A percentile compares a stretch with the other conserved stretches of the same genome.
Conservation (phyloP, 2,888 invertebrate genomes). For the Lacanobia oleracea region DNA sequence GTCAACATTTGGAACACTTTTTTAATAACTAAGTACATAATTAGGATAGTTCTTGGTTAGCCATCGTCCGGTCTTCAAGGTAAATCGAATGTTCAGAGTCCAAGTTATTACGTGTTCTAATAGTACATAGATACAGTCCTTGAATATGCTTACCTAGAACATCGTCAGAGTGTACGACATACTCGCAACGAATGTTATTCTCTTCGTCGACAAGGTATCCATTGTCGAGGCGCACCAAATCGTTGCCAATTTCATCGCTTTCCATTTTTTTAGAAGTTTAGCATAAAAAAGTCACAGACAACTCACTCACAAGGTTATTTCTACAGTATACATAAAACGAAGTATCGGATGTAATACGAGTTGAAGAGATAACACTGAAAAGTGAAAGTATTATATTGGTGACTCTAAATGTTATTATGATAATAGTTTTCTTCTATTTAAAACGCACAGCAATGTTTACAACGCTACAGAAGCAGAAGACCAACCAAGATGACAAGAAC, state of each 20-base stretch:
- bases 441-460: conserved; percentile 25
- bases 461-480: conserved; percentile 5
- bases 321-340: not conserved
- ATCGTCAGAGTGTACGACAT: conserved; percentile 87
- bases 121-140: conserved; percentile 9
- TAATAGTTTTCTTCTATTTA: not conserved
- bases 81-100: conserved; percentile 1
- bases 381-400: not conserved
- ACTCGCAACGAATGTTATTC: conserved; percentile 73
- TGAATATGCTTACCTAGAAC: conserved; percentile 80
- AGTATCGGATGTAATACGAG: not conserved
- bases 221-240: conserved; percentile 85
- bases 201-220: conserved; percentile 87
- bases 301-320: conserved; percentile 38
- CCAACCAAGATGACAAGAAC: no score
- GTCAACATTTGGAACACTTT: not conserved
- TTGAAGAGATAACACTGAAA: not conserved
- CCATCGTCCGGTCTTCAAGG: not conserved
- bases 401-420: not conserved
- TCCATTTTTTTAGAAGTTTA: conserved; percentile 80
- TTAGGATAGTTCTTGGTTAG: no score
- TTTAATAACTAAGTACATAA: not conserved
- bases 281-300: conserved; percentile 39
- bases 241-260: conserved; percentile 91
- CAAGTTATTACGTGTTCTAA: not conserved